Evolutionary conservation across 1,140 invertebrate species (phyloP).

Genomic region (Andricus grossulariae): DNA sequence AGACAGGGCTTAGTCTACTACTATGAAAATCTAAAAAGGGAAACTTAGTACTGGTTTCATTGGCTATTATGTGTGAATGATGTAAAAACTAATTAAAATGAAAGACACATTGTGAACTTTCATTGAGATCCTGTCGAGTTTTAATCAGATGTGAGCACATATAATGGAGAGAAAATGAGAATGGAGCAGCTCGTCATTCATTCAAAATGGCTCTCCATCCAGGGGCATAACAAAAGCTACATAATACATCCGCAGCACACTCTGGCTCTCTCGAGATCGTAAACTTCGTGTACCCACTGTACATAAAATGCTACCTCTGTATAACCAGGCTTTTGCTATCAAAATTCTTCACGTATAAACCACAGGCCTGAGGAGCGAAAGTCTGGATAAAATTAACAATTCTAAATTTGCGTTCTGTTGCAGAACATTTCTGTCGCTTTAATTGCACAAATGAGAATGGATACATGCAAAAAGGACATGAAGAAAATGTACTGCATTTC

Average conservation of each 20-base stretch:
- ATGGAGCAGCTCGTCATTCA: constrained; percentile 24
- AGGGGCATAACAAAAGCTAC: constrained; percentile 23
- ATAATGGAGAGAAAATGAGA: constrained; percentile 29
- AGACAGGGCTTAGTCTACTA: too few species aligned
- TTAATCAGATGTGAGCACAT: constrained; percentile 24
- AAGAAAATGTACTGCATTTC: not conserved
- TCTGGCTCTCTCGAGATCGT: constrained; percentile 12
- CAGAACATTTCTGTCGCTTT: not conserved
- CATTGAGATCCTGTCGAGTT: constrained; percentile 23
- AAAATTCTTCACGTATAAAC: not conserved
- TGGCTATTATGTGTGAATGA: not conserved
- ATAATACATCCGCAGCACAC: constrained; percentile 15
- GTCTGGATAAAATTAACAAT: constrained; percentile 10
- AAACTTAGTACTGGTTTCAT: too few species aligned
- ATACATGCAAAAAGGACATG: not conserved
- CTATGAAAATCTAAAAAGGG: too few species aligned
- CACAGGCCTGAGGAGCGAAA: too few species aligned
- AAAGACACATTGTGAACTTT: constrained; percentile 7
- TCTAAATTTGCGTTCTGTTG: not conserved
- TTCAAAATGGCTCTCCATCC: constrained; percentile 29
- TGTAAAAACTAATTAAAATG: constrained; percentile 13
- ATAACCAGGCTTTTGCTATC: not conserved
- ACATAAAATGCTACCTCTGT: too few species aligned
- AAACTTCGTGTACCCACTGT: not conserved
- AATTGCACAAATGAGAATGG: not conserved